These are phyloP conservation scores for Zosterops borbonicus DNA, from an alignment of 2,113 vertebrate species.

Conservation along the genomic window DNA sequence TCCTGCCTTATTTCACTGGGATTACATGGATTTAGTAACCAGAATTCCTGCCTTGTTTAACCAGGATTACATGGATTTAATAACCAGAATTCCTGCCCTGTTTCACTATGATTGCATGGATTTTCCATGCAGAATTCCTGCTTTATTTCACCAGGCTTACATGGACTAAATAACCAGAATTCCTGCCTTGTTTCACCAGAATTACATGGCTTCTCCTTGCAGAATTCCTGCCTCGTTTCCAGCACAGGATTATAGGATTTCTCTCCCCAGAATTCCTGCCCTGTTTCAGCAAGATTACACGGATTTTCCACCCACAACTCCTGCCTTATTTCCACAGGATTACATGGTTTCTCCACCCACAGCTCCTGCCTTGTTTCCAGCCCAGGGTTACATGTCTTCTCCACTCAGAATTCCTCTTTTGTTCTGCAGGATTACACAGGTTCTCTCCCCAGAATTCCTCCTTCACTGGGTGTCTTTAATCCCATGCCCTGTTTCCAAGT, in stretches of 20 bases:
- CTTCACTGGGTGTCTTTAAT: too few species aligned
- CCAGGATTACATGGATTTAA: not conserved
- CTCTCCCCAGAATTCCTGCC: not conserved
- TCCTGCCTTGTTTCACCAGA: not conserved
- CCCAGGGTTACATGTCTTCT: rapidly evolving
- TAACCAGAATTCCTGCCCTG: not conserved
- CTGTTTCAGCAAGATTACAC: rapidly evolving
- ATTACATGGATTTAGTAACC: rapidly evolving
- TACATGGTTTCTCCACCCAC: rapidly evolving
- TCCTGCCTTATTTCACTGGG: not conserved
- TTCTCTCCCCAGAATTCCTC: not conserved
- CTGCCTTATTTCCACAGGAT: rapidly evolving
- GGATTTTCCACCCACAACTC: not conserved
- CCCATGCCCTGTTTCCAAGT: not conserved
- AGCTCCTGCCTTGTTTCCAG: not conserved
- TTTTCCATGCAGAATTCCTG: not conserved
- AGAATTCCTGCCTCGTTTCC: rapidly evolving
- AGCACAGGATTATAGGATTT: rapidly evolving
- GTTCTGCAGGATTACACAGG: not conserved
- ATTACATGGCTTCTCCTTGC: rapidly evolving
- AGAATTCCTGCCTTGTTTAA: not conserved
- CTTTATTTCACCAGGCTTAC: too few species aligned
- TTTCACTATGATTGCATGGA: rapidly evolving
- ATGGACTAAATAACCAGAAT: too few species aligned
- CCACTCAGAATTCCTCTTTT: not conserved